phyloP scores from a whole-genome alignment of 1,140 invertebrate species.

The Calephelis nemesis region DNA sequence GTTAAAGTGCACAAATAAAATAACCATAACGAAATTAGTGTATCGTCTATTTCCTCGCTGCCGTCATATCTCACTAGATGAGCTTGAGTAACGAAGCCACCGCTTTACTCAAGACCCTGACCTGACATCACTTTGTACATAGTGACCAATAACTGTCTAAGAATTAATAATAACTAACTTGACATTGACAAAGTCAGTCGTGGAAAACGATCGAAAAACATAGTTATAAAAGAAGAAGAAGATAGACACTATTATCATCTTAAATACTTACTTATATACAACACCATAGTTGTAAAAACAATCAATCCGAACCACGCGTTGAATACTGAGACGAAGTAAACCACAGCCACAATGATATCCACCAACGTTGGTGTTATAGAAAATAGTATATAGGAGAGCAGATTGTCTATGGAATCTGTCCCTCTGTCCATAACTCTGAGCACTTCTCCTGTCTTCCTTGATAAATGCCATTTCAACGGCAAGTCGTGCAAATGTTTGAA shows the following conservation, averaged over 20 bases:
- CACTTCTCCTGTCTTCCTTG: conserved; percentile 97
- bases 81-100: too few species aligned
- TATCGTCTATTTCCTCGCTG: too few species aligned
- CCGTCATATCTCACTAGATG: too few species aligned
- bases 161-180: too few species aligned
- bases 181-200: too few species aligned
- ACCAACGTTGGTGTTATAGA: conserved; percentile 94
- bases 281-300: conserved; percentile 93
- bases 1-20: too few species aligned
- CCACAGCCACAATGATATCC: conserved; percentile 95
- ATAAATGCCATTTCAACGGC: conserved; percentile 94
- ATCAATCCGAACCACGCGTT: conserved; percentile 97
- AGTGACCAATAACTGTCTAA: too few species aligned
- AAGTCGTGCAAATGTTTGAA: conserved; percentile 93
- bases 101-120: too few species aligned
- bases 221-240: too few species aligned
- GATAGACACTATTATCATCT: conserved; percentile 4
- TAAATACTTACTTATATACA: conserved; percentile 91
- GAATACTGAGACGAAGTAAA: conserved; percentile 93
- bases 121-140: too few species aligned
- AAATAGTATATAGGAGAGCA: conserved; percentile 93
- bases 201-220: too few species aligned
- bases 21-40: too few species aligned
- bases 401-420: conserved; percentile 95
- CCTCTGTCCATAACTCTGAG: conserved; percentile 96